These are phyloP conservation scores for Hyposmocoma kahamanoa DNA, from an alignment of 1,140 invertebrate species.

Conservation along the genomic window DNA sequence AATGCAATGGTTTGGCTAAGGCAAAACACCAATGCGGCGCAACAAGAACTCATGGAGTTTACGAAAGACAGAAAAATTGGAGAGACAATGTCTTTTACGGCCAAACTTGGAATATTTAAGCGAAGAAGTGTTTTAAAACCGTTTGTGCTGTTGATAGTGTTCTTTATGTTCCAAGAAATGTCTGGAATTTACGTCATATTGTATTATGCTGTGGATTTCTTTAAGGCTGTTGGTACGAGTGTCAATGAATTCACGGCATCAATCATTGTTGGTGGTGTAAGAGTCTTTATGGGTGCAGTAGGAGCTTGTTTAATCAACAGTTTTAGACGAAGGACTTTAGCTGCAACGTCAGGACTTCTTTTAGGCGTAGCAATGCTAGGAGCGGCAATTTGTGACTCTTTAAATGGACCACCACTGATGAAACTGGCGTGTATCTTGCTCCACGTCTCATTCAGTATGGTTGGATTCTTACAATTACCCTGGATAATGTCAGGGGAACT, in stretches of 20 bases:
- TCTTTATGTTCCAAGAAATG: slow-evolving; percentile 82
- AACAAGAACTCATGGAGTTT: slow-evolving; percentile 75
- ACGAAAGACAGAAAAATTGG: slow-evolving; percentile 57
- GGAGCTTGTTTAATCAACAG: slow-evolving; percentile 81
- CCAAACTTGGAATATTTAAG: slow-evolving; percentile 55
- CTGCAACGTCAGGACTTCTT: slow-evolving; percentile 78
- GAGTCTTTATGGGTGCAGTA: slow-evolving; percentile 79
- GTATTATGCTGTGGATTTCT: slow-evolving; percentile 83
- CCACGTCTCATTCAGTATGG: slow-evolving; percentile 83
- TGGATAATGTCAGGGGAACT: slow-evolving; percentile 85
- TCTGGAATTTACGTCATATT: slow-evolving; percentile 85
- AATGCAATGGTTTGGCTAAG: slow-evolving; percentile 75
- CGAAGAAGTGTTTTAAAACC: slow-evolving; percentile 75
- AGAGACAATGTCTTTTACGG: slow-evolving; percentile 54
- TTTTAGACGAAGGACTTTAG: slow-evolving; percentile 79
- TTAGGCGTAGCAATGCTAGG: slow-evolving; percentile 77
- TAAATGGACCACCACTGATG: slow-evolving; percentile 70
- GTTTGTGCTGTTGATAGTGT: slow-evolving; percentile 76
- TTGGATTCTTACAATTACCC: slow-evolving; percentile 82
- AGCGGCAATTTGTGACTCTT: slow-evolving; percentile 70
- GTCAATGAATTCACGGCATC: slow-evolving; percentile 81
- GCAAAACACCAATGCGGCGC: slow-evolving; percentile 72
- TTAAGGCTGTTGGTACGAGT: slow-evolving; percentile 78
- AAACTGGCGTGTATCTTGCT: slow-evolving; percentile 78
- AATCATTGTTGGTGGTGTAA: slow-evolving; percentile 82